Evolutionary conservation across 2,797 vertebrate genomes (phyloP), one percentile per base, ranked within the genome.

Genomic region (Pteropus rufus): DNA sequence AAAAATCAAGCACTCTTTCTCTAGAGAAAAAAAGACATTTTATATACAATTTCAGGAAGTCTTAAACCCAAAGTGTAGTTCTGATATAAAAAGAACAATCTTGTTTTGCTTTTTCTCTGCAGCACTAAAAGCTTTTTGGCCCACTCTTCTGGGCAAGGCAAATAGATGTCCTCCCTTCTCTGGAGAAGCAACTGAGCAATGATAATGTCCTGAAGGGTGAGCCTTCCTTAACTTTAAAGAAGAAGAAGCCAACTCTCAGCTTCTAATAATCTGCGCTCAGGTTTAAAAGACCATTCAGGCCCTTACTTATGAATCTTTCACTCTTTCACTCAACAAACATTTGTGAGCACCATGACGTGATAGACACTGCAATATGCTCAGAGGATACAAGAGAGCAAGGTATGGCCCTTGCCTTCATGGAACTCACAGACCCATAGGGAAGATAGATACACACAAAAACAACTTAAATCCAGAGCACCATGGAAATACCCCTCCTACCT

Each of bases 1-100:
- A 56, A 83, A 95, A 92, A 93, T 62, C 39, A 93, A 86, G 29
- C 26, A 77, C 24, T 54, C 29, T 89, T 93, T 92, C 49, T 89
- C 58, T 56, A 44, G 23, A 36, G 26, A 8, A 39, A 52, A 72
- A 62, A 60, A 10, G 49, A 77, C 3, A 36, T 52, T 84, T 76
- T 60, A 64, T 16, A 65, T 31, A 91, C 7, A 87, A 93, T 93
- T 95, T 89, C 76, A 90, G 64, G 93, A 91, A 24, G 41, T 73
- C 46, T 92, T 84, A 92, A 97, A 82, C 12, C 46, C 46, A 81
- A 94, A 65, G 5, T 44, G 1, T 52, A 82, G 14, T 54, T 90
- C 23, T 81, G 24, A 70, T 52, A 62, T 4, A 65, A 39, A 86
- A 93, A 84, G 44, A 93, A 89, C 36, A 79, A 11, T 73, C 54